Conservation (phyloP, 2,797 vertebrate genomes). For the Denticeps clupeoides region DNA sequence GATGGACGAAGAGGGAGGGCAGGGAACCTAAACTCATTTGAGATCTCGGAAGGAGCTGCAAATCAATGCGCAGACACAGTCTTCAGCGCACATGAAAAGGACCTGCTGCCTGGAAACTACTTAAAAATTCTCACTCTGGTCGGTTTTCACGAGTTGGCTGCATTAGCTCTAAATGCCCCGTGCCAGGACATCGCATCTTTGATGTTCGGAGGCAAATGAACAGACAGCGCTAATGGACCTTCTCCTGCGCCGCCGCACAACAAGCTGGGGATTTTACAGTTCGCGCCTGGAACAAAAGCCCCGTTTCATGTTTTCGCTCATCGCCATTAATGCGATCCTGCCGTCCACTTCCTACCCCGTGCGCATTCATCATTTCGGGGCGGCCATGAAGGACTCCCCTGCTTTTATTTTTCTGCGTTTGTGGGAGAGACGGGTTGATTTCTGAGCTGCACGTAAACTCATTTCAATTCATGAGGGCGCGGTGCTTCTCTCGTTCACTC, state of each 20-base stretch:
- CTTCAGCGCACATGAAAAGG: constrained; percentile 70
- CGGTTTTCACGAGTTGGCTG: constrained; percentile 60
- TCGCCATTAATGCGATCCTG: too few species aligned
- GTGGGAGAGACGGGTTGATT: background rate
- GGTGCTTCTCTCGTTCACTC: background rate
- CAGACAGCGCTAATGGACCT: constrained; percentile 55
- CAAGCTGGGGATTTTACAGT: constrained; percentile 21
- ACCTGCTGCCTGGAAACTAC: constrained; percentile 69
- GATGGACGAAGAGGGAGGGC: constrained; percentile 27
- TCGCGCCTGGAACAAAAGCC: constrained; percentile 8
- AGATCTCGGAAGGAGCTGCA: constrained; percentile 73
- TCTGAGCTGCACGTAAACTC: background rate
- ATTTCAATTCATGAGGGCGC: background rate
- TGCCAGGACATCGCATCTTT: constrained; percentile 57
- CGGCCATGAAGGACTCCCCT: too few species aligned
- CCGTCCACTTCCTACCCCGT: too few species aligned
- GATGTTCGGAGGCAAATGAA: constrained; percentile 63
- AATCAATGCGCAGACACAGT: constrained; percentile 74
- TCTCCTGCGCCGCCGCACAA: constrained; percentile 31
- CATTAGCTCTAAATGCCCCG: constrained; percentile 69
- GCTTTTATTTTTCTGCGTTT: background rate
- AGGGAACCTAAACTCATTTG: constrained; percentile 68
- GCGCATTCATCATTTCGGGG: too few species aligned
- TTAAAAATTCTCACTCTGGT: constrained; percentile 75
- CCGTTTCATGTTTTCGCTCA: background rate